A percentile compares a stretch with the other conserved stretches of the same genome.
phyloP scores from a whole-genome alignment of 2,888 invertebrate species.

The Pyrrhosoma nymphula region DNA sequence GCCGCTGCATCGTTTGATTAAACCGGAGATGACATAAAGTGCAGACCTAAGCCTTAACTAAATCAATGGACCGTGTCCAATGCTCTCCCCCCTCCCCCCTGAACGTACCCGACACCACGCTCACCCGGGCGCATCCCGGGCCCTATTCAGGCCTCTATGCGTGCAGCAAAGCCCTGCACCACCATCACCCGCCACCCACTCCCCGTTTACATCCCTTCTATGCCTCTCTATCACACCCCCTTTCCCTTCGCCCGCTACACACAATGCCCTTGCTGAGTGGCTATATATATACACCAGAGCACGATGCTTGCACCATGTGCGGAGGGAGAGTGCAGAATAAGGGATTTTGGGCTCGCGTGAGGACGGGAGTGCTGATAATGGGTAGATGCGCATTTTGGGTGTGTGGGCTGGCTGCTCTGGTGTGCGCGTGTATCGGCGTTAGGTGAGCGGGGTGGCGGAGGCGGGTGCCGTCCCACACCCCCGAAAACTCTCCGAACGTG shows the following conservation, averaged over 20 bases:
- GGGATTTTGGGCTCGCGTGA: constrained; percentile 27
- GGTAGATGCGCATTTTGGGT: constrained; percentile 15
- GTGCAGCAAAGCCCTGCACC: constrained; percentile 36
- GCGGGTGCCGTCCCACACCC: neutral
- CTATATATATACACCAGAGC: constrained; percentile 33
- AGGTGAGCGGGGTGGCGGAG: neutral
- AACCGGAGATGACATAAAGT: constrained; percentile 65
- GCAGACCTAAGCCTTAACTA: constrained; percentile 66
- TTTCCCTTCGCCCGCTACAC: neutral
- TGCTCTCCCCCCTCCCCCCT: neutral
- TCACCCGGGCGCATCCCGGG: constrained; percentile 23
- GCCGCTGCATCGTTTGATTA: constrained; percentile 55
- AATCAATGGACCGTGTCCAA: constrained; percentile 58
- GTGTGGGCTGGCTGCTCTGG: neutral
- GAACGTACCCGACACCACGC: neutral
- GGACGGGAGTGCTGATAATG: constrained; percentile 37
- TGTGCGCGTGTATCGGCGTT: neutral
- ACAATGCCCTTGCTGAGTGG: constrained; percentile 26
- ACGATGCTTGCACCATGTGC: neutral
- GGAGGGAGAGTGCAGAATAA: neutral
- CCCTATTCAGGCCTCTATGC: neutral
- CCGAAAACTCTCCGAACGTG: constrained; percentile 53
- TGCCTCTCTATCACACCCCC: neutral
- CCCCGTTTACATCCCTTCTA: neutral
- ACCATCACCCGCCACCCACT: neutral